These are phyloP conservation scores for Perodicticus potto DNA, from an alignment of 2,797 vertebrate genomes.

Conservation along the genomic window DNA sequence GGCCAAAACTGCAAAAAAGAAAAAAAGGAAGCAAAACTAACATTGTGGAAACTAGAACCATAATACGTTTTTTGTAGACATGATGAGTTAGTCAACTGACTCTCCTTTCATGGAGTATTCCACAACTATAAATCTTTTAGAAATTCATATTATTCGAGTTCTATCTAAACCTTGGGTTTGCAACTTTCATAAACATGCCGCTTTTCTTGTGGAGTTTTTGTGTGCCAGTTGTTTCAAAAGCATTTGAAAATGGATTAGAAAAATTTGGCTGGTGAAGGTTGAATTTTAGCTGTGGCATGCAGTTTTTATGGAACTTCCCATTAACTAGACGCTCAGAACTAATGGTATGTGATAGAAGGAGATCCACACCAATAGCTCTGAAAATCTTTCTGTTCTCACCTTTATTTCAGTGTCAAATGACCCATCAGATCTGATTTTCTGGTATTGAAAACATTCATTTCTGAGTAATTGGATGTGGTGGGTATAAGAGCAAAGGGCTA, in stretches of 20 bases:
- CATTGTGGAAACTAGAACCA: background rate
- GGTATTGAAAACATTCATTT: conserved; percentile 46
- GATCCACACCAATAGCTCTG: background rate
- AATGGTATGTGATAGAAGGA: background rate
- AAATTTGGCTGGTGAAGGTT: background rate
- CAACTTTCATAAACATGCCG: background rate
- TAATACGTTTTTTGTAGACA: background rate
- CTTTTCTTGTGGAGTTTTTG: conserved; percentile 19
- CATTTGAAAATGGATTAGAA: conserved; percentile 15
- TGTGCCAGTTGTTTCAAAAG: background rate
- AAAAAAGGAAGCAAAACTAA: background rate
- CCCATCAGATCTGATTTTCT: conserved; percentile 29
- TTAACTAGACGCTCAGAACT: background rate
- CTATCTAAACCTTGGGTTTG: conserved; percentile 17
- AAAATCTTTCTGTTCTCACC: background rate
- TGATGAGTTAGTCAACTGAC: background rate
- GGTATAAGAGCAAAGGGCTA: background rate
- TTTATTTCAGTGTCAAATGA: conserved; percentile 61
- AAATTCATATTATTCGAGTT: background rate
- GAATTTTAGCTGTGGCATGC: background rate
- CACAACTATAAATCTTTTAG: conserved; percentile 14
- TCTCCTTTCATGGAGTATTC: background rate
- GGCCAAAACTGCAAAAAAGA: no score
- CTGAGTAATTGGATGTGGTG: conserved; percentile 57
- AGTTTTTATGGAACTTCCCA: background rate